Evolutionary conservation across 2,888 invertebrate genomes (phyloP).

Genomic region (Phanerotoma sp.): DNA sequence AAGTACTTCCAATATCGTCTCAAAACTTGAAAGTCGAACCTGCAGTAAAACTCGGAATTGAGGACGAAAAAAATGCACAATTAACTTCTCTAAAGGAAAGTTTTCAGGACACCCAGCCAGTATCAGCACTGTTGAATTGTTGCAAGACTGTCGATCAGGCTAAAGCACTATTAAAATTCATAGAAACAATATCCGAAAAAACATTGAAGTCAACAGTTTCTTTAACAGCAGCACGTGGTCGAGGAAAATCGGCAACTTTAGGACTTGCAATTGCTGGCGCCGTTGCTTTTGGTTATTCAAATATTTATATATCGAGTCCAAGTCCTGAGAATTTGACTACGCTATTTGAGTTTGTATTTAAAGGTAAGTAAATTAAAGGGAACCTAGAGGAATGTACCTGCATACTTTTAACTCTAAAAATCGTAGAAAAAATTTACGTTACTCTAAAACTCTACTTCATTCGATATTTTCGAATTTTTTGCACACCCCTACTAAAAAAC

Average conservation of each 20-base stretch:
- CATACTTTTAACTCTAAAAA: too few species aligned
- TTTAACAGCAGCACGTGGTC: constrained; percentile 92
- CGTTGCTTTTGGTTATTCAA: constrained; percentile 82
- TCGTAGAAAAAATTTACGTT: too few species aligned
- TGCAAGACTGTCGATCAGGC: constrained; percentile 95
- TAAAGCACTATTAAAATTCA: constrained; percentile 87
- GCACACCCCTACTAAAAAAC: too few species aligned
- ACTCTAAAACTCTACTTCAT: too few species aligned
- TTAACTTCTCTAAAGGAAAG: constrained; percentile 78
- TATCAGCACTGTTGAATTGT: constrained; percentile 82
- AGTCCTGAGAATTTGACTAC: constrained; percentile 98
- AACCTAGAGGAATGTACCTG: too few species aligned
- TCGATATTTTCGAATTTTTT: too few species aligned
- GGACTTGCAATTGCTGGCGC: constrained; percentile 90
- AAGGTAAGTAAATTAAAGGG: too few species aligned
- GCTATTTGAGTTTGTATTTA: constrained; percentile 94
- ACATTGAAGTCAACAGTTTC: constrained; percentile 85
- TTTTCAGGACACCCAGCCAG: constrained; percentile 87
- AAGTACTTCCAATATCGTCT: constrained; percentile 89
- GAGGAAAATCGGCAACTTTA: constrained; percentile 97
- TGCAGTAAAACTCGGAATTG: constrained; percentile 61
- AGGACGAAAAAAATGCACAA: constrained; percentile 62
- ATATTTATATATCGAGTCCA: constrained; percentile 96
- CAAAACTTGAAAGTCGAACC: constrained; percentile 81
- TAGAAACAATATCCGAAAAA: constrained; percentile 95